A percentile compares a stretch with the other conserved stretches of the same genome.
phyloP scores from a whole-genome alignment of 2,113 vertebrate species.

The Odocoileus virginianus region DNA sequence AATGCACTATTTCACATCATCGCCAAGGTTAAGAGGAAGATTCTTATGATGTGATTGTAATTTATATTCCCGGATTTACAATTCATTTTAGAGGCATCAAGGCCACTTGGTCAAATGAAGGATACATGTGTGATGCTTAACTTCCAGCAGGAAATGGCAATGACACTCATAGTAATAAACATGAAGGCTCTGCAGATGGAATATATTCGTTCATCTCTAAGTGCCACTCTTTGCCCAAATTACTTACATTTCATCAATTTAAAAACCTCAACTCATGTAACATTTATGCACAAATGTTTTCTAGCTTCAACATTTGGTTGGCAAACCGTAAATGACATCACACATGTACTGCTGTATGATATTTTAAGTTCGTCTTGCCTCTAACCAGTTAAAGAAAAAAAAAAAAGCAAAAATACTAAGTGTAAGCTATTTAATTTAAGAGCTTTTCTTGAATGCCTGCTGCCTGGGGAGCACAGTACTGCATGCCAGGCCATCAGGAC shows the following conservation, averaged over 20 bases:
- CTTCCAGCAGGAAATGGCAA: slow-evolving; percentile 3
- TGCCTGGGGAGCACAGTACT: accelerated
- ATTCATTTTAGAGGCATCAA: not conserved
- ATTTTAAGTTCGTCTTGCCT: not conserved
- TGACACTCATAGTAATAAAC: not conserved
- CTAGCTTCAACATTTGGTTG: not conserved
- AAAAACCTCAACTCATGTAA: not conserved
- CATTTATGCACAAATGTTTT: not conserved
- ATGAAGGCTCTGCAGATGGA: not conserved
- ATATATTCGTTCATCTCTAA: not conserved
- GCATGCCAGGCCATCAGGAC: accelerated
- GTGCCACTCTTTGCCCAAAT: not conserved
- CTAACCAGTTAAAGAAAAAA: not conserved
- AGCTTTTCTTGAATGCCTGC: not conserved
- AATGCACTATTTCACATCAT: not conserved
- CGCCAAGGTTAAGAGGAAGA: slow-evolving; percentile 19
- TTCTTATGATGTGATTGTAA: not conserved
- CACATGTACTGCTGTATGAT: not conserved
- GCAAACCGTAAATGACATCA: not conserved
- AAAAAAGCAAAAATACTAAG: not conserved
- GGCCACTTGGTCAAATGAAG: slow-evolving; percentile 1
- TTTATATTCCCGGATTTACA: not conserved
- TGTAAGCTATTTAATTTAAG: not conserved
- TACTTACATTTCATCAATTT: not conserved
- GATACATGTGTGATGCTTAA: not conserved